Base-by-base conservation (phyloP, 2,113 vertebrate species). In the Mugil cephalus region DNA sequence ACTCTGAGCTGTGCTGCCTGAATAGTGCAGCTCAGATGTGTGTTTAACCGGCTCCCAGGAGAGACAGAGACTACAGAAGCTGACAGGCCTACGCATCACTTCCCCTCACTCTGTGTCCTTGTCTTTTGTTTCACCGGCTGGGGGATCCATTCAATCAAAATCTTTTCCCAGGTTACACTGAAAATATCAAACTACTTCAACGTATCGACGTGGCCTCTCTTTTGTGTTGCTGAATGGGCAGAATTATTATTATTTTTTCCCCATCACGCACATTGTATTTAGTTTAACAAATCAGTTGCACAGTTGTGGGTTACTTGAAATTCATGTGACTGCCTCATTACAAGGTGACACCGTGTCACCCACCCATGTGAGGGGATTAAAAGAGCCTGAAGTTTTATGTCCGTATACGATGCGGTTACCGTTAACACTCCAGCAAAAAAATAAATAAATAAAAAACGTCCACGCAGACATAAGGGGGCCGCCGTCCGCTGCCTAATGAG, bases 11-110 rank as follows among this genome's bases (percentile, higher is more conserved):
- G 12, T 14, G 69, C 79, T 60, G 81, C 76, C 69, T 84, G 74
- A 80, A 70, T 19, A 60, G 55, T 50, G 68, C 1, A 10, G 60
- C 61, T 85, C 62, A 74, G 84, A 83, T 75, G 76, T 85, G 87
- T 89, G 77, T 91, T 89, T 90, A 89, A 87, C 81, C 65, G 72
- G 77, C 70, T 87, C 87, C 82, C 88, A 10, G 19, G 81, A 82
- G 83, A 82, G 64, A 51, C 38, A 65, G 76, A 67, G 74, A 78
- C 60, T 78, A 85, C 77, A 81, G 79, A 77, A 77, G 81, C 85
- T 80, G 89, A 89, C 59, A 90, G 84, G 82, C 77, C 77, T 34
- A 82, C 66, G 53, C 85, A 87, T 88, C 82, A 78, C 83, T 82
- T 90, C 83, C 87, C 76, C 73, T 80, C 61, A 21, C 83, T 80